These are phyloP conservation scores for Caradrina kadenii DNA, from an alignment of 2,888 invertebrate genomes.

Conservation along the genomic window DNA sequence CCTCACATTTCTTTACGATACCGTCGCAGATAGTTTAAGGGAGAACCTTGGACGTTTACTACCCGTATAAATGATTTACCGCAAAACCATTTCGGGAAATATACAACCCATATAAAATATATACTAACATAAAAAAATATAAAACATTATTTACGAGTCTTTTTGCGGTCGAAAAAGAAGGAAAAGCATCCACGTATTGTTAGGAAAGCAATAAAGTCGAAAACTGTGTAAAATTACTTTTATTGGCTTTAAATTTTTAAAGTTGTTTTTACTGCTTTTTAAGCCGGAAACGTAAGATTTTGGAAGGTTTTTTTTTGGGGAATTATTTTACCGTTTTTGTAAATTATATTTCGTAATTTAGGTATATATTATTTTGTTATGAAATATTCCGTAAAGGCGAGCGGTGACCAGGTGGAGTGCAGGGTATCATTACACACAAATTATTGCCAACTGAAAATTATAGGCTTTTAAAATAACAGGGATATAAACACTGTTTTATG, in stretches of 20 bases:
- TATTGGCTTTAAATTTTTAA: slow-evolving; percentile 54
- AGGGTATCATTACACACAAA: slow-evolving; percentile 15
- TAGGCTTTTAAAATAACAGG: slow-evolving; percentile 25
- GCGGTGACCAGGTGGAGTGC: background rate
- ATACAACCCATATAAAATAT: slow-evolving; percentile 65
- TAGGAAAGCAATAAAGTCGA: slow-evolving; percentile 63
- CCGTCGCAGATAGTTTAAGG: slow-evolving; percentile 67
- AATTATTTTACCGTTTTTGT: slow-evolving; percentile 8
- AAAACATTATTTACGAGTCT: slow-evolving; percentile 77
- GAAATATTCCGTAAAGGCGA: background rate
- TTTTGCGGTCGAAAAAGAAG: slow-evolving; percentile 73
- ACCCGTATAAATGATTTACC: slow-evolving; percentile 81
- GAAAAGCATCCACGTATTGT: slow-evolving; percentile 62
- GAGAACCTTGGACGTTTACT: slow-evolving; percentile 79
- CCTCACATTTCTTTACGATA: slow-evolving; percentile 37
- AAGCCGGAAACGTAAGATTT: slow-evolving; percentile 55
- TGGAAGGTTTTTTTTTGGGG: background rate
- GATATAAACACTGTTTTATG: slow-evolving; percentile 25
- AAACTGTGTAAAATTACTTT: slow-evolving; percentile 58
- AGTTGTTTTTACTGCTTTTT: slow-evolving; percentile 42
- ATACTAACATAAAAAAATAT: slow-evolving; percentile 61
- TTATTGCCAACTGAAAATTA: slow-evolving; percentile 31
- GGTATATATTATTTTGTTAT: slow-evolving; percentile 6
- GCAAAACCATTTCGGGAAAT: slow-evolving; percentile 75
- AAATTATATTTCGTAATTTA: background rate